Conservation (phyloP, 2,113 vertebrate species). For the Callorhinus ursinus region DNA sequence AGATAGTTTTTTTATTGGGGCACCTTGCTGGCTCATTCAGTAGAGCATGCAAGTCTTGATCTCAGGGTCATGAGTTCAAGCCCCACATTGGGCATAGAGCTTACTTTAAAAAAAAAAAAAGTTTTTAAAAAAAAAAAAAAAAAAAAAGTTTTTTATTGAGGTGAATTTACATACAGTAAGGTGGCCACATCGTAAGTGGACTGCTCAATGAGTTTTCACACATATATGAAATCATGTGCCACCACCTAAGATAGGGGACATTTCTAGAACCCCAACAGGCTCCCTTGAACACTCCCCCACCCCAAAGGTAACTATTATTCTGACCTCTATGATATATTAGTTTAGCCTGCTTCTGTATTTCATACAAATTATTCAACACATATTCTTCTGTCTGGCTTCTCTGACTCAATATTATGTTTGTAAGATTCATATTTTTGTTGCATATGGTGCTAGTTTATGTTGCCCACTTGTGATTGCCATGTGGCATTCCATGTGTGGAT, state of each 20-base stretch:
- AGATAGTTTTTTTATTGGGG: background rate
- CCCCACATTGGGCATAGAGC: background rate
- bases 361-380: too few relatives aligned
- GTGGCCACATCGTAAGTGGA: background rate
- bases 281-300: background rate
- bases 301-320: background rate
- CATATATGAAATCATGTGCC: background rate
- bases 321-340: background rate
- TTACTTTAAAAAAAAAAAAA: background rate
- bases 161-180: background rate
- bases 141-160: background rate
- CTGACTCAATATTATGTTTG: background rate
- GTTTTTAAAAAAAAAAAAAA: background rate
- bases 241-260: background rate
- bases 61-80: background rate
- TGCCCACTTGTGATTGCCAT: background rate
- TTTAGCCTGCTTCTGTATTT: background rate
- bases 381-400: background rate
- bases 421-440: background rate
- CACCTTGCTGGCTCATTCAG: background rate
- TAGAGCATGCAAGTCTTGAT: background rate
- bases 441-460: background rate
- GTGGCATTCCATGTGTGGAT: background rate
- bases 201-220: background rate
- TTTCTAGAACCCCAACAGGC: background rate